Conservation (phyloP, 2,888 invertebrate genomes). For the Muscina levida region DNA sequence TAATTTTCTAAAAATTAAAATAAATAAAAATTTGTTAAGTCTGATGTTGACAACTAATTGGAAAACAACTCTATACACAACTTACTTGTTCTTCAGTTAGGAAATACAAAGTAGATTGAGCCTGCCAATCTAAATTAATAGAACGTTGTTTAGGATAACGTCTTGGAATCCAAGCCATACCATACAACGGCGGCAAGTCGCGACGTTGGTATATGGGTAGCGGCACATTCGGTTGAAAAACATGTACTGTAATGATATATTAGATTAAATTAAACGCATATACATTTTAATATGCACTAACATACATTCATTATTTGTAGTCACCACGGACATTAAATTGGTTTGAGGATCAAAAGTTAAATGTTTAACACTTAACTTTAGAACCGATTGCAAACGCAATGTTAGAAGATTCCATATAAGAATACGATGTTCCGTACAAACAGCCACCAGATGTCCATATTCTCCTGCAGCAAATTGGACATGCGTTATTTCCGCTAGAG, state of each 20-base stretch:
- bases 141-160: slow-evolving; percentile 80
- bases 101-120: slow-evolving; percentile 83
- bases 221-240: slow-evolving; percentile 83
- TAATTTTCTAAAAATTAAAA: slow-evolving; percentile 79
- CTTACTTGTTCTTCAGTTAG: slow-evolving; percentile 83
- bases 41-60: too few relatives aligned
- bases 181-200: slow-evolving; percentile 80
- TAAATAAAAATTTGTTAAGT: too few relatives aligned
- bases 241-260: slow-evolving; percentile 81
- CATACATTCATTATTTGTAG: slow-evolving; percentile 83
- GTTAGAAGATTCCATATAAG: slow-evolving; percentile 86
- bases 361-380: slow-evolving; percentile 76
- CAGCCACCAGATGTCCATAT: slow-evolving; percentile 77
- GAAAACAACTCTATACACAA: not conserved
- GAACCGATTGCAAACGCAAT: slow-evolving; percentile 83
- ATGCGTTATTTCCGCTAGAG: slow-evolving; percentile 72
- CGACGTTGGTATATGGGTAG: slow-evolving; percentile 81
- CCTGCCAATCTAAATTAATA: slow-evolving; percentile 82
- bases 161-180: slow-evolving; percentile 83
- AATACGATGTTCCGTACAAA: slow-evolving; percentile 81
- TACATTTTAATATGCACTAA: slow-evolving; percentile 48
- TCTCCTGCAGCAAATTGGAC: slow-evolving; percentile 78
- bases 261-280: not conserved
- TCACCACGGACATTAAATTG: slow-evolving; percentile 84
- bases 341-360: slow-evolving; percentile 83